Base-by-base conservation (phyloP, 2,113 vertebrate species). In the Eidolon helvum region DNA sequence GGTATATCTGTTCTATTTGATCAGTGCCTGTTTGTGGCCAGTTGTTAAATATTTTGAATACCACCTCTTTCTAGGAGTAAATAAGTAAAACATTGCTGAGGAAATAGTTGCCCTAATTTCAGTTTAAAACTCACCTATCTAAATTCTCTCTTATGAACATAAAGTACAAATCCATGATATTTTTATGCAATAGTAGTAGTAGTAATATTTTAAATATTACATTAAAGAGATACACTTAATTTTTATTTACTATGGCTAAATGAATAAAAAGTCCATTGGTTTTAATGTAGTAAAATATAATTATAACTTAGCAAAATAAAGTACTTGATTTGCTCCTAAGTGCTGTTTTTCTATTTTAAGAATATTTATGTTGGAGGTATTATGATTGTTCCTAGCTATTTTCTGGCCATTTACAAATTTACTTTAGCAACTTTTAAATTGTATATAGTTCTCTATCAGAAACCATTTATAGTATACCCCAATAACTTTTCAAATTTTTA, bases 401-500 rank as follows among this genome's bases (percentile, higher is more conserved):
- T 85, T 10, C 50, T n/a, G 4, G 19, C 35, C 24, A 68, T 57
- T 57, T 89, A 72, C 45, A 77, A n/a, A 66, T 91, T 92, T 68
- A 89, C 43, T 94, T 85, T 26, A 94, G 40, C 28, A 66, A 80
- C 21, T 85, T 92, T 30, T 55, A 78, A 40, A 57, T 72, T 71
- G 26, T 61, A 85, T 75, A 24, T 2, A 85, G 12, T 83, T 89
- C 78, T 77, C 45, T 50, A 90, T 63, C 21, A 48, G 74, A 84
- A 88, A 87, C 87, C 14, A 53, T 71, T 75, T 83, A 38, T 77
- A 83, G 63, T 77, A 79, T 48, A 53, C 45, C 69, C 14, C 4
- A 77, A 48, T 80, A 96, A 88, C 14, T 87, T 96, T 91, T 96
- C 15, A 57, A 71, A 77, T 38, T 59, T 93, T 75, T 78, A 83